phyloP scores from a whole-genome alignment of 2,888 invertebrate species.

The Periphyllus acericola region DNA sequence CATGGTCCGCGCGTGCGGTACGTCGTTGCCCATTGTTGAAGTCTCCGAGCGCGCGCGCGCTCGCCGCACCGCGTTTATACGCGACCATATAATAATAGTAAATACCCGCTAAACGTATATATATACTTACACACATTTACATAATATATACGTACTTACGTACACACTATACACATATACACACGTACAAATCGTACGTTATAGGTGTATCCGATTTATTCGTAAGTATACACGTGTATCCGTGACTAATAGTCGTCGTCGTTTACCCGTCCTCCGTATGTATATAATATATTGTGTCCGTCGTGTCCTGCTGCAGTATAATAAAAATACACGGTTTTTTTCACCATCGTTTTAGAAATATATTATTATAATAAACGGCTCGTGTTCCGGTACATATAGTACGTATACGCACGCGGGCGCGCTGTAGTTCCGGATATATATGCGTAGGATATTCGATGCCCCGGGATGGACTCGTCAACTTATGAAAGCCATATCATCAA shows the following conservation, averaged over 20 bases:
- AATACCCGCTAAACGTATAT: neutral
- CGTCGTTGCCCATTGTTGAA: conserved; percentile 55
- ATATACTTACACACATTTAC: neutral
- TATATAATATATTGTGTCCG: neutral
- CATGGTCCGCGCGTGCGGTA: conserved; percentile 34
- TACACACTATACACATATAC: neutral
- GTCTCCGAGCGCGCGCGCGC: conserved; percentile 31
- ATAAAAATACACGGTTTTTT: neutral
- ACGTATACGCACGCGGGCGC: too few relatives aligned
- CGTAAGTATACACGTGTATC: neutral
- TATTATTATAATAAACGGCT: neutral
- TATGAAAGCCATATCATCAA: too few relatives aligned
- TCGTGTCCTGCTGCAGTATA: too few relatives aligned
- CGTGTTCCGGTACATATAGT: neutral
- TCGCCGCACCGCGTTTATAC: neutral
- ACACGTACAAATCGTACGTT: neutral
- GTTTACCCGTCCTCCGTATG: neutral
- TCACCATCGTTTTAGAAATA: neutral
- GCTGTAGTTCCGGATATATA: too few relatives aligned
- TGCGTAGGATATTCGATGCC: too few relatives aligned
- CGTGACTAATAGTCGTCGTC: neutral
- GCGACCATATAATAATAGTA: neutral
- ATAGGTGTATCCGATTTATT: neutral
- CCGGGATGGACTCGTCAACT: too few relatives aligned
- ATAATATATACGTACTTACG: neutral